These are phyloP conservation scores for Gasterosteus nipponicus DNA, from an alignment of 2,113 vertebrate species.

Conservation along the genomic window DNA sequence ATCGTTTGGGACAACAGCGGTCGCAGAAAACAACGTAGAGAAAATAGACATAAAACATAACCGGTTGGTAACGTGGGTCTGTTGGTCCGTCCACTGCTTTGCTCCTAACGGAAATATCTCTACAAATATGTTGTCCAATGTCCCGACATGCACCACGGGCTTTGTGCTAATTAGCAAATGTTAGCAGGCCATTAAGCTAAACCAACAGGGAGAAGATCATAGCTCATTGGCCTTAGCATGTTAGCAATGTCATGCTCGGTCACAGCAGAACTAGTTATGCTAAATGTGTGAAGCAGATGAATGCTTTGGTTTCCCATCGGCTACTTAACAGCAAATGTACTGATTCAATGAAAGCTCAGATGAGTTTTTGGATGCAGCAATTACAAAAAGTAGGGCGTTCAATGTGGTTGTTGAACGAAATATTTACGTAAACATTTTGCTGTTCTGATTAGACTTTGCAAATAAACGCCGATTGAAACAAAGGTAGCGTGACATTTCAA, in stretches of 20 bases:
- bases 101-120: background rate
- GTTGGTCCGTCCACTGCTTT: background rate
- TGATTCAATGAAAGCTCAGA: background rate
- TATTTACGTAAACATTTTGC: background rate
- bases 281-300: background rate
- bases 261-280: background rate
- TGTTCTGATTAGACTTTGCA: background rate
- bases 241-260: background rate
- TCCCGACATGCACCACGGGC: too few relatives aligned
- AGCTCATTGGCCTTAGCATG: background rate
- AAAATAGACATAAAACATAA: background rate
- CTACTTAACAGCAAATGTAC: background rate
- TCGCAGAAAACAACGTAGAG: background rate
- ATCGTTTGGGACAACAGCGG: background rate
- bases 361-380: background rate
- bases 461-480: background rate
- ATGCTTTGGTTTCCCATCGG: background rate
- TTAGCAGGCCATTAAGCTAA: background rate
- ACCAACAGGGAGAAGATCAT: background rate
- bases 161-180: background rate
- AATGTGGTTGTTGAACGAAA: background rate
- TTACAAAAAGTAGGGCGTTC: background rate
- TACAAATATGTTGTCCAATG: background rate
- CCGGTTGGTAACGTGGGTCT: background rate
- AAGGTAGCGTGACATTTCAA: background rate